phyloP scores from a whole-genome alignment of 2,797 vertebrate genomes.

The Rachycentron canadum region DNA sequence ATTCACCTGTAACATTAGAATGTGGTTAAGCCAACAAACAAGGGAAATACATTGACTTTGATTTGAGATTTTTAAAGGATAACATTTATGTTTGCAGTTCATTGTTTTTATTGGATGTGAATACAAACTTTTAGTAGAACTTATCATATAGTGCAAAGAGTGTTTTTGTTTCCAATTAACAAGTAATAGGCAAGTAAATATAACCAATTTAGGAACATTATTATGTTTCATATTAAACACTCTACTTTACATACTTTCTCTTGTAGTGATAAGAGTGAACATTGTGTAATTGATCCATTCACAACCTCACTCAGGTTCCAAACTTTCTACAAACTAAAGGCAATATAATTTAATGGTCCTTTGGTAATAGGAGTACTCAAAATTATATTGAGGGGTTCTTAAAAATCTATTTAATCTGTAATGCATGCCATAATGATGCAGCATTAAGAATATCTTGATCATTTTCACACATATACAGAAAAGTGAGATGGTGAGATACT shows the following conservation, averaged over 20 bases:
- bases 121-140: background rate
- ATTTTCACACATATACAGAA: background rate
- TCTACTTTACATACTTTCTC: background rate
- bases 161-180: background rate
- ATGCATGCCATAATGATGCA: background rate
- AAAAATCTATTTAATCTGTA: slow-evolving; percentile 2
- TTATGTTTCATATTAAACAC: background rate
- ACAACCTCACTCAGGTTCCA: background rate
- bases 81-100: background rate
- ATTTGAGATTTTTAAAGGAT: background rate
- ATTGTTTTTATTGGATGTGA: background rate
- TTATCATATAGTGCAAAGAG: background rate
- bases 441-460: background rate
- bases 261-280: background rate
- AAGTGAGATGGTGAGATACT: background rate
- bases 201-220: background rate
- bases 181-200: no score
- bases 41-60: background rate
- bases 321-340: slow-evolving; percentile 2
- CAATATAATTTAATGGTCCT: background rate
- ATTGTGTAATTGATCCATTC: background rate
- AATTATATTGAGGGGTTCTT: background rate
- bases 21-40: background rate
- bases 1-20: background rate
- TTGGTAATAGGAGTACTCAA: background rate